phyloP scores from a whole-genome alignment of 2,888 invertebrate species.

The Matsumyia berberina region DNA sequence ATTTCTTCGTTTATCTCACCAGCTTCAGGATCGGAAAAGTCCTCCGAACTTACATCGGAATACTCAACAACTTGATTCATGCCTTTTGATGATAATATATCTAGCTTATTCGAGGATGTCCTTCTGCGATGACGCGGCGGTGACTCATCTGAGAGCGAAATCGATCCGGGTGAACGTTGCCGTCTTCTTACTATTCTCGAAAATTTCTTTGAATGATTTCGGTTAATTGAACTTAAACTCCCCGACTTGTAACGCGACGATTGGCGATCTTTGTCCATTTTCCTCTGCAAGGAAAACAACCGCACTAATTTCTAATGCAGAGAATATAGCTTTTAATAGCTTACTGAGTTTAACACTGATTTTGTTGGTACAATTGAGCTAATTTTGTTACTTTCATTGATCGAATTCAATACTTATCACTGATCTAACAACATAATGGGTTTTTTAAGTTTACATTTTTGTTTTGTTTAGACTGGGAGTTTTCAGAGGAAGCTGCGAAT shows the following conservation, averaged over 20 bases:
- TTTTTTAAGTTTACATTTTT: conserved; percentile 24
- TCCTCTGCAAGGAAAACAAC: background rate
- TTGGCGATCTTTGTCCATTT: conserved; percentile 71
- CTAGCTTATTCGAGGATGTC: conserved; percentile 52
- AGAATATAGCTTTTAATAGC: background rate
- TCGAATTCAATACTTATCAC: conserved; percentile 22
- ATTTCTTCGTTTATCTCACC: conserved; percentile 94
- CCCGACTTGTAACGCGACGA: conserved; percentile 65
- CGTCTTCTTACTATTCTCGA: conserved; percentile 76
- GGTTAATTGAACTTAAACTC: conserved; percentile 49
- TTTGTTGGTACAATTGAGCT: background rate
- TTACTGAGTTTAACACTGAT: background rate
- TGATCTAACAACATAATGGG: conserved; percentile 1
- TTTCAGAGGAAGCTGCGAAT: background rate
- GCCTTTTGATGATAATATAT: conserved; percentile 34
- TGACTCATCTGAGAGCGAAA: conserved; percentile 61
- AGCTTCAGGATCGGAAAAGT: conserved; percentile 94
- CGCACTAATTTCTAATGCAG: conserved; percentile 5
- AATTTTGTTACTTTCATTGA: background rate
- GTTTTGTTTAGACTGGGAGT: background rate
- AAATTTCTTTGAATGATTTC: conserved; percentile 75
- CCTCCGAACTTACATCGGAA: conserved; percentile 96
- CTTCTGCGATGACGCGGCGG: conserved; percentile 29
- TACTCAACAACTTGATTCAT: conserved; percentile 87
- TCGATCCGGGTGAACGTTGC: conserved; percentile 66